phyloP scores from a whole-genome alignment of 2,797 vertebrate genomes.

The Coendou prehensilis region DNA sequence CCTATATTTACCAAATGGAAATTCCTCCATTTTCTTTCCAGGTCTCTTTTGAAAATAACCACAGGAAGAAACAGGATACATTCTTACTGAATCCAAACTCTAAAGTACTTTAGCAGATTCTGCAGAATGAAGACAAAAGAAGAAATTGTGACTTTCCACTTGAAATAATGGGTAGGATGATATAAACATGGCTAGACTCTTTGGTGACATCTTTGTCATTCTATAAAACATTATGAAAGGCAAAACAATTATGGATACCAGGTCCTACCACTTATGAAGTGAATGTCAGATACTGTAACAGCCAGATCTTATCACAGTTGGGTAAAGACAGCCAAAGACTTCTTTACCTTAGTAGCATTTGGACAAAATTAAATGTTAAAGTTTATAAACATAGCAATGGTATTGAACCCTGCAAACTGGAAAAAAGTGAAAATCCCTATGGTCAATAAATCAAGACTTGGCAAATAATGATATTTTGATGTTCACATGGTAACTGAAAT shows the following conservation, averaged over 20 bases:
- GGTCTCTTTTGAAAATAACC: slow-evolving; percentile 79
- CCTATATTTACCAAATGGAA: slow-evolving; percentile 82
- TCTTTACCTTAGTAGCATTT: slow-evolving; percentile 13
- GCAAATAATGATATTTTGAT: slow-evolving; percentile 65
- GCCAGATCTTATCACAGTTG: background rate
- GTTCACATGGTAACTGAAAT: slow-evolving; percentile 59
- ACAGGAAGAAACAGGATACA: slow-evolving; percentile 76
- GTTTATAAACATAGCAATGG: slow-evolving; percentile 55
- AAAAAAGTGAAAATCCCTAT: background rate
- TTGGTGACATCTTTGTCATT: slow-evolving; percentile 57
- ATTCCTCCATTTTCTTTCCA: slow-evolving; percentile 80
- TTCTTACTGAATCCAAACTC: slow-evolving; percentile 68
- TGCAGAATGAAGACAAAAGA: slow-evolving; percentile 69
- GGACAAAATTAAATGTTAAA: slow-evolving; percentile 36
- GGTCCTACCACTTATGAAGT: background rate
- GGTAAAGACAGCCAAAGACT: slow-evolving; percentile 7
- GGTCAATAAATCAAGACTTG: slow-evolving; percentile 68
- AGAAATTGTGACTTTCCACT: slow-evolving; percentile 66
- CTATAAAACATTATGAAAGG: background rate
- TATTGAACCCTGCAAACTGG: slow-evolving; percentile 36
- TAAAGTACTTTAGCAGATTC: slow-evolving; percentile 83
- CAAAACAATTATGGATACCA: background rate
- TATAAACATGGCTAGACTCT: slow-evolving; percentile 12
- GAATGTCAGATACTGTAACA: background rate
- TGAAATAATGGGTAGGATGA: slow-evolving; percentile 58